Evolutionary conservation across 2,797 vertebrate genomes (phyloP).

Genomic region (Labroides dimidiatus): DNA sequence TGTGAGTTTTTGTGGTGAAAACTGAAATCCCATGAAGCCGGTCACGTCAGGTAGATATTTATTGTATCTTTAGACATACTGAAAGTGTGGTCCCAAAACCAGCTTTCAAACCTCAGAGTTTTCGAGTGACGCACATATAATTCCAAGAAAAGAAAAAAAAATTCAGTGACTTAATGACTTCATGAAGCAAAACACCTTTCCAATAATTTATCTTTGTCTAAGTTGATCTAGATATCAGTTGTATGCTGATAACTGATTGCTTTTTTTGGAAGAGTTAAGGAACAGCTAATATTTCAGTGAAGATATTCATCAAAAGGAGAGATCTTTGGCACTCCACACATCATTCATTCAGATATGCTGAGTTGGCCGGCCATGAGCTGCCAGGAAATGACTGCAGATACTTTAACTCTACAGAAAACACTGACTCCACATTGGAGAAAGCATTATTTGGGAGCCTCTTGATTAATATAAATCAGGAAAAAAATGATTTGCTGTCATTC

Average conservation of each 20-base stretch:
- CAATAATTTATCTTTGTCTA: no score
- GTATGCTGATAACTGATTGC: no score
- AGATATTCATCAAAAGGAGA: background rate
- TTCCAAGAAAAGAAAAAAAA: background rate
- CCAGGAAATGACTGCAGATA: background rate
- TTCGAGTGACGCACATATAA: no score
- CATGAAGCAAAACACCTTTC: no score
- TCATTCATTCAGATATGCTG: background rate
- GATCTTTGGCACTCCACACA: background rate
- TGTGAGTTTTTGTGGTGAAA: background rate
- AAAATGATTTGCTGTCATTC: background rate
- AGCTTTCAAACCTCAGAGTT: no score
- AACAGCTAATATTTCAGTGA: no score
- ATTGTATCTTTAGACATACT: no score
- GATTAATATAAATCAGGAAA: background rate
- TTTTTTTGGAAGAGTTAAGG: no score
- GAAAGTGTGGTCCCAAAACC: no score
- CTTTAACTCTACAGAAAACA: background rate
- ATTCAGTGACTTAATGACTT: background rate
- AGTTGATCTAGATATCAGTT: no score
- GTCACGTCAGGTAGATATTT: no score
- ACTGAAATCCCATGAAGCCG: background rate
- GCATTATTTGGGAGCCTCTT: background rate
- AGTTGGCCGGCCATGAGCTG: background rate
- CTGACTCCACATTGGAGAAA: background rate